Conservation (phyloP, 2,113 vertebrate species). For the Rhinopomastus cyanomelas region DNA sequence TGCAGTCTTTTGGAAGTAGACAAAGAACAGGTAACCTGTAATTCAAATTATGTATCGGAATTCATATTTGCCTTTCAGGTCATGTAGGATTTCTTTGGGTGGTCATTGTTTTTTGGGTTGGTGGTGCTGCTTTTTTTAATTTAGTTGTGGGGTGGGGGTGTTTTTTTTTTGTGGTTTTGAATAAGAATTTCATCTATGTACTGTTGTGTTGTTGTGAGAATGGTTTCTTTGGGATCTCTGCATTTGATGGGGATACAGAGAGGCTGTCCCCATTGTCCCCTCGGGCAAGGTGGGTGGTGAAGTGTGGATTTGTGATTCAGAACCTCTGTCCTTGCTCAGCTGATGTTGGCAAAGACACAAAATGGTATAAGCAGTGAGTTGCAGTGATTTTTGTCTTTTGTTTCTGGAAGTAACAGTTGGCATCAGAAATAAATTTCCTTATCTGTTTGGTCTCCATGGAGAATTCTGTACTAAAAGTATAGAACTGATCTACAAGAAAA, state of each 20-base stretch:
- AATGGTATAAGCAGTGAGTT: not conserved
- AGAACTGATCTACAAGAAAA: not conserved
- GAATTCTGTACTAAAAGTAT: not conserved
- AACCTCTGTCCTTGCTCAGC: not conserved
- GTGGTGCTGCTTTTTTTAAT: not conserved
- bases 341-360: not conserved
- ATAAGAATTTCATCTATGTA: not conserved
- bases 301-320: not conserved
- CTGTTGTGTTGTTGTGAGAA: rapidly evolving
- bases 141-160: not conserved
- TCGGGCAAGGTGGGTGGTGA: not conserved
- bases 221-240: not conserved
- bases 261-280: not conserved
- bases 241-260: not conserved
- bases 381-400: not conserved
- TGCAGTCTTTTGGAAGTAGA: not conserved
- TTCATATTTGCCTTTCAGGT: not conserved
- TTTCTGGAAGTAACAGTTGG: not conserved
- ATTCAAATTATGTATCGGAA: not conserved
- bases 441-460: not conserved
- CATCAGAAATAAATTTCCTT: not conserved
- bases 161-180: not conserved
- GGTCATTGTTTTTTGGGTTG: not conserved
- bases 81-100: not conserved
- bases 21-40: not conserved